Conservation (phyloP, 2,888 invertebrate species). For the Cephus sareptanus region DNA sequence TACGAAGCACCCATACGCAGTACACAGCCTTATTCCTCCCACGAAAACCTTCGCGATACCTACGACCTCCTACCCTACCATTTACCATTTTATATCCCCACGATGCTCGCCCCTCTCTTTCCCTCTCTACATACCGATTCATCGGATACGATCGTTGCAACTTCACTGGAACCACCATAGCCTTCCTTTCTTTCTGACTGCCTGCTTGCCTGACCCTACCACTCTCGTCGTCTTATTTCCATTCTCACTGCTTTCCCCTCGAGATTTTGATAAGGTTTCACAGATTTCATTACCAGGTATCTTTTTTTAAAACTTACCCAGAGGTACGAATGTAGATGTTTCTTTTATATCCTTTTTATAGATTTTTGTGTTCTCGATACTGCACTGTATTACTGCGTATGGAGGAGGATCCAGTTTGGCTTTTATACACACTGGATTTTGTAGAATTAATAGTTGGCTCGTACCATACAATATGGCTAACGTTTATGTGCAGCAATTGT, state of each 20-base stretch:
- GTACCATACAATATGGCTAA: neutral
- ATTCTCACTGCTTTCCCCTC: constrained; percentile 32
- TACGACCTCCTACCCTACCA: constrained; percentile 1
- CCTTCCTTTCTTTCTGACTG: neutral
- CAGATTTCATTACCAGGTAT: constrained; percentile 1
- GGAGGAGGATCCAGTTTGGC: neutral
- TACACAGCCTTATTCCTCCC: neutral
- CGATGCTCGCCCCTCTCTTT: constrained; percentile 4
- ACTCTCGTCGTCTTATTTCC: constrained; percentile 22
- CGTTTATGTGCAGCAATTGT: neutral
- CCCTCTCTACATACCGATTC: neutral
- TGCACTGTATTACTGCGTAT: neutral
- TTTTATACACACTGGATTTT: neutral
- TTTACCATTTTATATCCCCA: neutral
- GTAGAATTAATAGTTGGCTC: neutral
- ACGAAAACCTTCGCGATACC: constrained; percentile 2
- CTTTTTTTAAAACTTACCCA: neutral
- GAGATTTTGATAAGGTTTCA: constrained; percentile 42
- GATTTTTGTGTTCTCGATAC: neutral
- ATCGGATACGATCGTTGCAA: neutral
- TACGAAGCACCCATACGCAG: neutral
- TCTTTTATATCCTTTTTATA: neutral
- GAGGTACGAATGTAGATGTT: neutral
- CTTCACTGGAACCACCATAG: neutral
- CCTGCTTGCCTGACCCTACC: constrained; percentile 7